Evolutionary conservation across 1,140 invertebrate species (phyloP), one percentile per base, ranked within the genome.

Genomic region (Bicyclus anynana): DNA sequence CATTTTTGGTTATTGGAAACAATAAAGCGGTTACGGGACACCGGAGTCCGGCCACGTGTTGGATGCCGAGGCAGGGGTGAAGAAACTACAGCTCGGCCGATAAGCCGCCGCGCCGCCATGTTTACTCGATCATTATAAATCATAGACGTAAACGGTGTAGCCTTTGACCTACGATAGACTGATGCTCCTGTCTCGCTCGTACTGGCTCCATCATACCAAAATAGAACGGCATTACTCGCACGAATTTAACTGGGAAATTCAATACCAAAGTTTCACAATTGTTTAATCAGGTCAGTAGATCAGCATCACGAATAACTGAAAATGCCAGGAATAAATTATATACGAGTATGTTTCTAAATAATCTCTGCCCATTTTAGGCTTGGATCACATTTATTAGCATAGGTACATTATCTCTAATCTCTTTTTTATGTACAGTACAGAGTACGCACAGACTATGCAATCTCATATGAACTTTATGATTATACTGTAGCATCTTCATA

Each of bases 41-140:
- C 46, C 60, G 55, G 55, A 65, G n/a, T n/a, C n/a, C n/a, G n/a
- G n/a, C n/a, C 67, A 64, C 65, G 65, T 59, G 62, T 63, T 53
- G 60, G 59, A 53, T 61, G 52, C 62, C 51, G 27, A 56, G 56
- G 50, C 57, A 69, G 69, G 72, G 79, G 79, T 82, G 77, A 82
- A 81, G 77, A 82, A 80, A 77, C 75, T 72, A 49, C 69, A 62
- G 68, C 65, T 65, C 71, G 65, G 57, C 50, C 68, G 81, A 84
- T 84, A 84, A 80, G 67, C 63, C 51, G 59, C 59, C 23, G 23
- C 23, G 23, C 23, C 58, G 62, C 65, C 61, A 65, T 76, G 67
- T 74, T 76, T 66, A 68, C 71, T 77, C 58, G 65, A 72, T 73
- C 70, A 76, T 77, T 78, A 80, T 84, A 80, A 84, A 80, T 79